These are phyloP conservation scores for Balanococcus diminutus DNA, from an alignment of 2,888 invertebrate genomes.

Conservation along the genomic window DNA sequence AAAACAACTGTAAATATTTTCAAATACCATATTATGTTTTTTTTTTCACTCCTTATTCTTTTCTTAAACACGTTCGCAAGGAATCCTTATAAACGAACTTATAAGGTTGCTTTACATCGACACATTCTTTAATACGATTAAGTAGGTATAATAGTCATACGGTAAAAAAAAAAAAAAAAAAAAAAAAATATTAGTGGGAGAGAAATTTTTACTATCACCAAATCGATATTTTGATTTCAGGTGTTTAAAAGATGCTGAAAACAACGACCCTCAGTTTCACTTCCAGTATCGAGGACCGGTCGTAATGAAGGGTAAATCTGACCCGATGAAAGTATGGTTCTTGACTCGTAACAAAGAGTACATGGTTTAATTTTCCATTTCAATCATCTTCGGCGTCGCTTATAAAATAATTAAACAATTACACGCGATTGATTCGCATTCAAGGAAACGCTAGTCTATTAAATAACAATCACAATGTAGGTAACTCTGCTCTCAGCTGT, in stretches of 20 bases:
- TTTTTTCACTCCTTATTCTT: not conserved
- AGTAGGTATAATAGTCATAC: not conserved
- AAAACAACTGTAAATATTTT: not conserved
- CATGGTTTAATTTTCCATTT: slow-evolving; percentile 49
- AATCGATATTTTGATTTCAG: slow-evolving; percentile 65
- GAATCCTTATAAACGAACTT: slow-evolving; percentile 25
- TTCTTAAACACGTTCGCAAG: not conserved
- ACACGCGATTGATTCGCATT: slow-evolving; percentile 36
- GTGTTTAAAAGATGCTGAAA: slow-evolving; percentile 78
- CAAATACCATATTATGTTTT: not conserved
- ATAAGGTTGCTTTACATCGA: slow-evolving; percentile 1
- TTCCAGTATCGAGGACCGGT: slow-evolving; percentile 87
- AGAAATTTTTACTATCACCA: not conserved
- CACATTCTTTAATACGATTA: slow-evolving; percentile 7
- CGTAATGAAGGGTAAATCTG: slow-evolving; percentile 90
- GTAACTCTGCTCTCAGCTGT: not conserved
- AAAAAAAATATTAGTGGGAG: not conserved
- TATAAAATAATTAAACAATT: slow-evolving; percentile 2
- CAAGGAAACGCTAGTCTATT: slow-evolving; percentile 37
- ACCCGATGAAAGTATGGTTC: slow-evolving; percentile 94
- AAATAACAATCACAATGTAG: slow-evolving; percentile 19
- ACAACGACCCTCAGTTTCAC: slow-evolving; percentile 82
- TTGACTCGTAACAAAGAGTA: slow-evolving; percentile 64
- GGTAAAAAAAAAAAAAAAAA: too few species aligned
- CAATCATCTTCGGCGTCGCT: not conserved